These are phyloP conservation scores for Pelodytes ibericus DNA, from an alignment of 2,797 vertebrate species.

Conservation along the genomic window DNA sequence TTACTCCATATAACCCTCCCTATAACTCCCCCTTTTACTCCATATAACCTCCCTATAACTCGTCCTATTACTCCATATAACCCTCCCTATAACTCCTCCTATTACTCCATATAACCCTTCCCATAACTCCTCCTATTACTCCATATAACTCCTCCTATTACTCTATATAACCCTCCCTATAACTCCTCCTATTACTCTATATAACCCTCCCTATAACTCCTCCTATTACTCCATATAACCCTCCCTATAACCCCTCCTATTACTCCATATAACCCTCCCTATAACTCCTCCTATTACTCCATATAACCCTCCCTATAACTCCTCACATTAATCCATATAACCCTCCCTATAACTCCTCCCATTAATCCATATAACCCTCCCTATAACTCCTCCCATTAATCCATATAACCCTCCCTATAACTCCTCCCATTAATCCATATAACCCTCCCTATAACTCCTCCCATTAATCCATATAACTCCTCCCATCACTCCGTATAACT, in stretches of 20 bases:
- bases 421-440: background rate
- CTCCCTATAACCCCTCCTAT: background rate
- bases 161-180: background rate
- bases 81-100: background rate
- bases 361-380: constrained; percentile 8
- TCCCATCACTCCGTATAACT: background rate
- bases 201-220: background rate
- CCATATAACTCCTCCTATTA: background rate
- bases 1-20: constrained; percentile 3
- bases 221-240: background rate
- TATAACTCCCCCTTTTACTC: background rate
- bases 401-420: too few species aligned
- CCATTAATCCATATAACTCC: background rate
- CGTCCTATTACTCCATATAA: background rate
- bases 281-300: background rate
- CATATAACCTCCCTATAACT: background rate
- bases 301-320: background rate
- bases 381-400: background rate
- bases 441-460: background rate
- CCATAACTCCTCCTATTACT: background rate
- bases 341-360: background rate
- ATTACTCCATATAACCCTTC: background rate
- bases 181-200: background rate
- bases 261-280: background rate
- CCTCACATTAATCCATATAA: too few species aligned